Evolutionary conservation across 2,113 vertebrate genomes (phyloP), one percentile per base, ranked within the genome.

Genomic region (Halichoerus grypus): DNA sequence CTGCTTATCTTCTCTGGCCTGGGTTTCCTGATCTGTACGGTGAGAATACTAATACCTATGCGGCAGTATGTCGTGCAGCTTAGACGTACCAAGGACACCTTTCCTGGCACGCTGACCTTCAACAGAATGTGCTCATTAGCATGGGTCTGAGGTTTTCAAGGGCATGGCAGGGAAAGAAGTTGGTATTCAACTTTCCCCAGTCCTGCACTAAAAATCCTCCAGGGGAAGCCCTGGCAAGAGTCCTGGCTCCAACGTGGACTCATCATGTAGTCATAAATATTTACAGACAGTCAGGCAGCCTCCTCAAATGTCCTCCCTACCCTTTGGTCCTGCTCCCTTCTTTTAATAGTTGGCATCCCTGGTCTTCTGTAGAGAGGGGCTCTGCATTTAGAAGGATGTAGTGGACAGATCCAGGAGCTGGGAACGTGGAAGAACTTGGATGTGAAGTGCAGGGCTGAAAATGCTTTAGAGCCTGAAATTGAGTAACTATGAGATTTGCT

Each of bases 401-500:
- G 28, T 63, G 77, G 42, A 96, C 7, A 2, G 59, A 74, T 14
- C 36, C 88, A 59, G 74, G 19, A 90, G 55, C 91, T 49, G 59
- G 91, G 19, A 71, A 55, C 53, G 42, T 79, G 82, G 61, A 92
- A 67, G 90, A 87, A 91, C 94, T 77, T 96, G 92, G 65, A 92
- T 77, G 83, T 84, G 84, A 89, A 79, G 69, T 83, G 16, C 80
- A 85, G 93, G 88, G 83, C n/a, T 11, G 65, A 67, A 96, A 85
- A 94, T 15, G 95, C 97, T 96, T 90, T 55, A 77, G 95, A 97
- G 95, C 95, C 88, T 97, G 95, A 98, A 98, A 97, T 96, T 97
- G 94, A 97, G 96, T 97, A 79, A 85, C 95, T 92, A 16, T 90
- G 90, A 89, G 95, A 96, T 97, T 94, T 88, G 81, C 91, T 96